Base-by-base conservation (phyloP, 2,113 vertebrate species). In the Scopus umbretta region DNA sequence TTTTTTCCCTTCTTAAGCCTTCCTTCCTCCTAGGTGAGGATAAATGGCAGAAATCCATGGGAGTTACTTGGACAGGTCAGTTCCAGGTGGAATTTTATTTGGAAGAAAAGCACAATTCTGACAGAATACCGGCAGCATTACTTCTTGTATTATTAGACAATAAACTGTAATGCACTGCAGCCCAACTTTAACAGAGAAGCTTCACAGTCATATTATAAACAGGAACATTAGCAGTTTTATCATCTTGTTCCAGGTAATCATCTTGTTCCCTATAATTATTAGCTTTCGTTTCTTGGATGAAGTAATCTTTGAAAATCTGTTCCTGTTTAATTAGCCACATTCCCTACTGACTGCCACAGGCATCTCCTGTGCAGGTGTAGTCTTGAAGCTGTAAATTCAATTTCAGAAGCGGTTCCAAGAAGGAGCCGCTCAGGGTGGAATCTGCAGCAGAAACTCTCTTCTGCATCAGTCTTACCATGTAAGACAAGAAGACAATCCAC, bases 211-310 rank as follows among this genome's bases (percentile, higher is more conserved):
- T 53, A 73, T 56, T 88, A 86, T 43, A 83, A 82, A 90, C 66
- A 95, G 80, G 88, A 92, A 84, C 82, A 95, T 96, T 88, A 96
- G 61, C 65, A 91, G 45, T 90, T 97, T 95, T 96, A 96, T 96
- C 89, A 95, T 96, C 96, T 96, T 96, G 82, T 95, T 96, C 87
- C 93, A 97, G 75, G 94, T 97, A 93, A 95, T 95, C 94, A 82
- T 95, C 91, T 84, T 89, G 87, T 92, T 94, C 80, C 78, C 71
- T 89, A 65, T 86, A 96, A 96, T 95, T 95, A 95, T 90, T 83
- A 95, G 85, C 90, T 96, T 92, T 92, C 0, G 9, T 59, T 95
- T 91, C 80, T 96, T 94, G 84, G 90, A 95, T 95, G 91, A 95
- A 94, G 76, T 90, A 97, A 97, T 89, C 90, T 90, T 92, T 86